Base-by-base conservation (phyloP, 2,888 invertebrate species). In the Chromoteleia sp. region DNA sequence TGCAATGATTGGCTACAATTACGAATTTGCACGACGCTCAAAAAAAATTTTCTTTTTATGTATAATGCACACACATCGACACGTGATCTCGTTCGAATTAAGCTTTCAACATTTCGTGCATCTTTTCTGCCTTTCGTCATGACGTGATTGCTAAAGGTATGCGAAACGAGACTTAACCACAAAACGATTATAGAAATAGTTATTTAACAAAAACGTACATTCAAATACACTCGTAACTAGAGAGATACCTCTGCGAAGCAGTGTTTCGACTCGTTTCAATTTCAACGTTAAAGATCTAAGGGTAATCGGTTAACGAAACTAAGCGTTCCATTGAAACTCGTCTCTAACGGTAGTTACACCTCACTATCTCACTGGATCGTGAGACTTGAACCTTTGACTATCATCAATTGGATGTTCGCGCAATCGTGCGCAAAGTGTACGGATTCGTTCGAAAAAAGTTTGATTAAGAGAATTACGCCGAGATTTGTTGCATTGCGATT, bases 331-430 rank as follows among this genome's bases (percentile, higher is more conserved):
- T 15, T 1, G 43, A 7, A 14, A 25, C 25, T 25, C 25, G 25
- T 25, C 25, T 25, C 2, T 25, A 25, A 25, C 5, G 2, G 25
- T 2, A 5, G 5, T 25, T 25, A 25, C 25, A 25, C 2, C 2
- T 25, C 25, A 25, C 25, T 25, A 5, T 25, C 5, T 25, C 25
- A 25, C 14, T 43, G 8, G 17, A 17, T 17, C 8, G 1, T 2
- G 39, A 2, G 15, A 52, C 14, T 52, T 0, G n/a, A 39, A 58
- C 58, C 58, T 58, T 19, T 36, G 39, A 58, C 58, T 39, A 39
- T 58, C 58, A 58, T 58, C 58, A 36, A 39, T 10, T 25, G 2
- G 25, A 25, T 5, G 5, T 25, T 25, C 2, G 3, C 5, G 25
- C 25, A 25, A 2, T 25, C 5, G 25, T 5, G 25, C 3, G 25